These are phyloP conservation scores for Pycnomerus fuliginosus DNA, from an alignment of 2,888 invertebrate species.

Conservation along the genomic window DNA sequence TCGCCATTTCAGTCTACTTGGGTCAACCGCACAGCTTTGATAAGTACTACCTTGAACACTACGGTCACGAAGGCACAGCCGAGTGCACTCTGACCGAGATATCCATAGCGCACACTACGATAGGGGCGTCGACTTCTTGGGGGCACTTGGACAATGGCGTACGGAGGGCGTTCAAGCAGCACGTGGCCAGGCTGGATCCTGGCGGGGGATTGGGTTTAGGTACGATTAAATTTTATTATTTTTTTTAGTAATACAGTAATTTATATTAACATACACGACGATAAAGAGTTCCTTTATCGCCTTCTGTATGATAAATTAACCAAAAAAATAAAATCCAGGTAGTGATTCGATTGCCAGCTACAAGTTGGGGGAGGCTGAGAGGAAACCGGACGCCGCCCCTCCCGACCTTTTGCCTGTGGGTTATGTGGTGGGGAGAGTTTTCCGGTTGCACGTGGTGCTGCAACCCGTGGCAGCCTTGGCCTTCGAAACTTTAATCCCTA, in stretches of 20 bases:
- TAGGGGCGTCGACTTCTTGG: slow-evolving; percentile 94
- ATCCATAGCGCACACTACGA: slow-evolving; percentile 83
- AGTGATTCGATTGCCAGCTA: slow-evolving; percentile 90
- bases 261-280: too few species aligned
- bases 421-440: slow-evolving; percentile 86
- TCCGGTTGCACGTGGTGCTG: slow-evolving; percentile 85
- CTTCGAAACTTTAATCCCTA: slow-evolving; percentile 94
- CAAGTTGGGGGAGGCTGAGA: slow-evolving; percentile 86
- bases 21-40: slow-evolving; percentile 78
- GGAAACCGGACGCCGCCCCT: slow-evolving; percentile 75
- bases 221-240: too few species aligned
- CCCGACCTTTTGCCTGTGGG: slow-evolving; percentile 93
- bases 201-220: slow-evolving; percentile 79
- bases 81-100: slow-evolving; percentile 61
- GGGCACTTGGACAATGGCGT: slow-evolving; percentile 90
- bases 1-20: slow-evolving; percentile 83
- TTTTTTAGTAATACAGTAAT: too few species aligned
- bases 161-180: slow-evolving; percentile 91
- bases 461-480: slow-evolving; percentile 84
- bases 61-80: slow-evolving; percentile 49
- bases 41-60: slow-evolving; percentile 50
- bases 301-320: too few species aligned
- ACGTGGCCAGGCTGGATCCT: slow-evolving; percentile 89
- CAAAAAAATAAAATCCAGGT: slow-evolving; percentile 41
- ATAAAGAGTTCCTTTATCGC: too few species aligned